Evolutionary conservation across 2,113 vertebrate genomes (phyloP).

Genomic region (Silurus glanis): DNA sequence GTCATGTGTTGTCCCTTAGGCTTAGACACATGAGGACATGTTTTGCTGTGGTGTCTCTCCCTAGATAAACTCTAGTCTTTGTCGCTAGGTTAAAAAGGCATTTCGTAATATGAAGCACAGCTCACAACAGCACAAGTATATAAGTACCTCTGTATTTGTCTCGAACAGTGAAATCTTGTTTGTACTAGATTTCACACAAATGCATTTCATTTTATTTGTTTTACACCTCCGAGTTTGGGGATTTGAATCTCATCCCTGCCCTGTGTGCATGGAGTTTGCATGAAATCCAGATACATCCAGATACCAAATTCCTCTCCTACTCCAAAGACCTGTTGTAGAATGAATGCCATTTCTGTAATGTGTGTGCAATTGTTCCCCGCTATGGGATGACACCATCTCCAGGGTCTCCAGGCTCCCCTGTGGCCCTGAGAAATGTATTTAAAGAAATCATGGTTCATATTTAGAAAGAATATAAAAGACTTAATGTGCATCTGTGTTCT

Average conservation of each 20-base stretch:
- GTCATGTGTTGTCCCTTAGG: neutral
- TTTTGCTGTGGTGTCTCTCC: neutral
- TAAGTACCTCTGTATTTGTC: neutral
- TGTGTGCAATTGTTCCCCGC: too few species aligned
- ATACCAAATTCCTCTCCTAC: too few species aligned
- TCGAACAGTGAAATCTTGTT: neutral
- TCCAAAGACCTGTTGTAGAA: too few species aligned
- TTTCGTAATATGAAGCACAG: neutral
- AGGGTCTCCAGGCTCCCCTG: too few species aligned
- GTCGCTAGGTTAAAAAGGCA: neutral
- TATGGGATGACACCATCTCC: too few species aligned
- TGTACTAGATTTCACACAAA: neutral
- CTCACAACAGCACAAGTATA: neutral
- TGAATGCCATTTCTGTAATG: too few species aligned
- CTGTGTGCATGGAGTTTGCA: too few species aligned
- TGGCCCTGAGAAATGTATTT: neutral
- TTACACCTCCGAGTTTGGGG: too few species aligned
- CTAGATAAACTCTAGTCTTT: neutral
- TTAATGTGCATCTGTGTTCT: neutral
- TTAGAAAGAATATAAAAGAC: neutral
- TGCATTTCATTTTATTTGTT: neutral
- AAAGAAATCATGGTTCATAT: neutral
- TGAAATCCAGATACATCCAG: too few species aligned
- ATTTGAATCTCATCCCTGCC: too few species aligned
- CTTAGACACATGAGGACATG: conserved; percentile 11